Conservation (phyloP, 2,797 vertebrate species). For the Rhinophrynus dorsalis region DNA sequence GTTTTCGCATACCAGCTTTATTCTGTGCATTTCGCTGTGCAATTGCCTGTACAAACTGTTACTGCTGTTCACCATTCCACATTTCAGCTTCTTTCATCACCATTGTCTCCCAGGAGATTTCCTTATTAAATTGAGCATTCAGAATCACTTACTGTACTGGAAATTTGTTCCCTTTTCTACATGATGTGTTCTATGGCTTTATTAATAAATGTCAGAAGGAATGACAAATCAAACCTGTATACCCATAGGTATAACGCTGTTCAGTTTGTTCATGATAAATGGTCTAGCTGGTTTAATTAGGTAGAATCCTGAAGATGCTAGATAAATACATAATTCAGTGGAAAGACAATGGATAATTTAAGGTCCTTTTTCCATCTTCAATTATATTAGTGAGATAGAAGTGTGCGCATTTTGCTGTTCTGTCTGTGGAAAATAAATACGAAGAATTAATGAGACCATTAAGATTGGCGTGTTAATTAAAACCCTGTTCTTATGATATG, state of each 20-base stretch:
- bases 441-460: not conserved
- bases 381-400: not conserved
- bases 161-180: not conserved
- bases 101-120: not conserved
- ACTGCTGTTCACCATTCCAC: too few relatives aligned
- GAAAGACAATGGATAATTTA: constrained; percentile 15
- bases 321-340: constrained; percentile 25
- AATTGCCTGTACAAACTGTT: too few relatives aligned
- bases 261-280: constrained; percentile 28
- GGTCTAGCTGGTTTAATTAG: constrained; percentile 19
- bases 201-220: constrained; percentile 20
- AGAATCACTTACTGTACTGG: not conserved
- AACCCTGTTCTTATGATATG: not conserved
- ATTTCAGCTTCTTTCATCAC: constrained; percentile 14
- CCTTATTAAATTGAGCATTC: constrained; percentile 31
- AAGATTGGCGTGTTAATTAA: not conserved
- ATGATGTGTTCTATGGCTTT: constrained; percentile 1
- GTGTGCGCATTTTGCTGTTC: not conserved
- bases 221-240: constrained; percentile 2
- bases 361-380: constrained; percentile 6
- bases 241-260: constrained; percentile 7
- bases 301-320: constrained; percentile 9
- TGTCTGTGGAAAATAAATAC: not conserved
- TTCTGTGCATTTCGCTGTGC: too few relatives aligned
- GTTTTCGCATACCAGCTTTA: too few relatives aligned